Conservation (phyloP, 2,797 vertebrate genomes). For the Chelon auratus region DNA sequence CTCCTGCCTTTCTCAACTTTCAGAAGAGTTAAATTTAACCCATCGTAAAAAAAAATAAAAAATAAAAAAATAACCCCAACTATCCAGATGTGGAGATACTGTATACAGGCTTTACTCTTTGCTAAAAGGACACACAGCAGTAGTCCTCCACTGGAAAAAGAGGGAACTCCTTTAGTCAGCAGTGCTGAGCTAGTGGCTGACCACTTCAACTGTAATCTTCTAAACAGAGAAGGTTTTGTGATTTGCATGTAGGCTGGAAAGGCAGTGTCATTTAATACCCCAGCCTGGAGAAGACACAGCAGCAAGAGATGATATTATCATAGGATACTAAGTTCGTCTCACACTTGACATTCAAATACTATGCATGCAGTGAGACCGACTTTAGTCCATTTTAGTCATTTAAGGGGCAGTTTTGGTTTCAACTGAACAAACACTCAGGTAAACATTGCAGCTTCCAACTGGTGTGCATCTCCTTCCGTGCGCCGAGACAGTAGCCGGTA, state of each 20-base stretch:
- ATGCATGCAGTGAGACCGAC: slow-evolving; percentile 19
- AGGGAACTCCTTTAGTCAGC: slow-evolving; percentile 62
- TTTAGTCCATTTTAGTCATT: slow-evolving; percentile 29
- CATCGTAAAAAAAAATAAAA: slow-evolving; percentile 20
- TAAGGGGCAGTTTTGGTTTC: slow-evolving; percentile 11
- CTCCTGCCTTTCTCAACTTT: slow-evolving; percentile 56
- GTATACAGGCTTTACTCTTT: slow-evolving; percentile 32
- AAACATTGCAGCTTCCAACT: not conserved
- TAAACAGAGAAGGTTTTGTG: slow-evolving; percentile 41
- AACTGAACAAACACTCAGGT: slow-evolving; percentile 14
- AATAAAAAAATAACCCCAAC: slow-evolving; percentile 35
- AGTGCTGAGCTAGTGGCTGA: slow-evolving; percentile 41
- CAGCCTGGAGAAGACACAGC: slow-evolving; percentile 9
- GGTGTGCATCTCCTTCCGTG: slow-evolving; percentile 6
- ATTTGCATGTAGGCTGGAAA: slow-evolving; percentile 41
- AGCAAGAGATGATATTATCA: slow-evolving; percentile 16
- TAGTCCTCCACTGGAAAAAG: slow-evolving; percentile 4
- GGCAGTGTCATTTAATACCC: not conserved
- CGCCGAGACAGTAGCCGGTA: slow-evolving; percentile 23
- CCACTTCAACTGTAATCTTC: slow-evolving; percentile 56
- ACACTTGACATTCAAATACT: slow-evolving; percentile 29
- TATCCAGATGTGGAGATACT: slow-evolving; percentile 56
- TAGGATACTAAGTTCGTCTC: slow-evolving; percentile 1
- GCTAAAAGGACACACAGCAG: slow-evolving; percentile 22
- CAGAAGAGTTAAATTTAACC: slow-evolving; percentile 58